These are phyloP conservation scores for Brachypterus glaber DNA, from an alignment of 2,888 invertebrate species.

Conservation along the genomic window DNA sequence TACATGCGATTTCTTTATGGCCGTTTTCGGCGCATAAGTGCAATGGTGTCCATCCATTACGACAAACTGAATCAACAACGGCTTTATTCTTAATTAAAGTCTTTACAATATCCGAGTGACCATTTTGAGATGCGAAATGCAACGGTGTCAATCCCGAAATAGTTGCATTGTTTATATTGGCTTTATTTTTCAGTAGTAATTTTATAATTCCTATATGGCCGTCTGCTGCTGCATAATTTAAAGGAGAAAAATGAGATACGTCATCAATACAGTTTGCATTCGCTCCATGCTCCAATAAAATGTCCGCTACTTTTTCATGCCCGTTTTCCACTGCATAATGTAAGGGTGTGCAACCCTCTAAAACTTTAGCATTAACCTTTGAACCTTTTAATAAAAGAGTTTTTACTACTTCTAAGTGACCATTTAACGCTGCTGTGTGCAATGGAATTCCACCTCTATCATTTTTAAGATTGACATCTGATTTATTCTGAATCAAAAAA, in stretches of 20 bases:
- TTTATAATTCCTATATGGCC: conserved; percentile 7
- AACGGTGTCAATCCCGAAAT: not conserved
- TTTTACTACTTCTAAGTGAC: conserved; percentile 36
- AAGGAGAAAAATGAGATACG: too few relatives aligned
- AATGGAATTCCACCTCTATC: conserved; percentile 48
- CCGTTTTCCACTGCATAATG: conserved; percentile 9
- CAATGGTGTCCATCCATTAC: not conserved
- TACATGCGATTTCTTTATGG: not conserved
- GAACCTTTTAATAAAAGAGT: conserved; percentile 41
- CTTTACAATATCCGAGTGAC: conserved; percentile 7
- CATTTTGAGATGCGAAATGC: not conserved
- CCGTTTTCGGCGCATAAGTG: not conserved
- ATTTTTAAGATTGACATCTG: conserved; percentile 37
- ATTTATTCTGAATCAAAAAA: conserved; percentile 9
- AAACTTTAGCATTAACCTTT: conserved; percentile 40
- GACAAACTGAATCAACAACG: conserved; percentile 5
- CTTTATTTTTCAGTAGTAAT: conserved; percentile 6
- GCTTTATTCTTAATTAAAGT: conserved; percentile 11
- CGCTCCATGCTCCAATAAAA: too few relatives aligned
- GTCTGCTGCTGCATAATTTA: too few relatives aligned
- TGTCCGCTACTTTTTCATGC: too few relatives aligned
- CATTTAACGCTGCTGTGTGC: conserved; percentile 50
- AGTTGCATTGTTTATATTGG: conserved; percentile 3
- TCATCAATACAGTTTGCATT: too few relatives aligned
- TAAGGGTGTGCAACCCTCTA: conserved; percentile 5